Base-by-base conservation (phyloP, 1,140 invertebrate genomes). In the Pomacea maculata region DNA sequence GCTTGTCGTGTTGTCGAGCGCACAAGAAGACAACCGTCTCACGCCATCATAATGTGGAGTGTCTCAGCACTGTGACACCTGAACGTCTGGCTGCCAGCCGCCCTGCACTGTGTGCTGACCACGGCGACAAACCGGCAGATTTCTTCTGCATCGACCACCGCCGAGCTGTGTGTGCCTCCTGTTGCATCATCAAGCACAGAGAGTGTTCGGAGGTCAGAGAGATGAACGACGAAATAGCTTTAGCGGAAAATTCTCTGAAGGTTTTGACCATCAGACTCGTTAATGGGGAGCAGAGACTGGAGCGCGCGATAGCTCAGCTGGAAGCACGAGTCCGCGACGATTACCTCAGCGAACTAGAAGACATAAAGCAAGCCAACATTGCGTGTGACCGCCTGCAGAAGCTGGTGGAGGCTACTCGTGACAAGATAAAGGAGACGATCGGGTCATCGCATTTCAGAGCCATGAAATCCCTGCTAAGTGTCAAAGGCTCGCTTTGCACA, bases 21-120 rank as follows among this genome's bases (percentile, higher is more conserved):
- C 73, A 75, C 54, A 15, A 19, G 73, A 75, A 75, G n/a, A 25
- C 15, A n/a, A 57, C 73, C 17, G 29, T 57, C 21, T 75, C 73
- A 19, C 55, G 25, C n/a, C 21, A 75, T 57, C 73, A 75, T 15
- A 21, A 11, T 6, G 73, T 75, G 52, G 73, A 75, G 54, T 4
- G 61, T n/a, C 73, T 75, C 54, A n/a, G 8, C 25, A 57, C 73
- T 1, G 8, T 75, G 12, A 75, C 73, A n/a, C 52, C 54, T 10
- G 52, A 57, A n/a, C n/a, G 4, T 9, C n/a, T 75, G 52, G 73
- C 73, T 8, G 21, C 73, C 17, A 75, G 61, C 11, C 52, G 54
- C 7, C 52, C 73, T 19, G 11, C 52, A 9, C 14, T 25, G 1
- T 75, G 73, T 45, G 54, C 15, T 8, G 54, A 11, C 11, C 73